Evolutionary conservation across 2,888 invertebrate species (phyloP), one percentile per base, ranked within the genome.

Genomic region (Pocota personata): DNA sequence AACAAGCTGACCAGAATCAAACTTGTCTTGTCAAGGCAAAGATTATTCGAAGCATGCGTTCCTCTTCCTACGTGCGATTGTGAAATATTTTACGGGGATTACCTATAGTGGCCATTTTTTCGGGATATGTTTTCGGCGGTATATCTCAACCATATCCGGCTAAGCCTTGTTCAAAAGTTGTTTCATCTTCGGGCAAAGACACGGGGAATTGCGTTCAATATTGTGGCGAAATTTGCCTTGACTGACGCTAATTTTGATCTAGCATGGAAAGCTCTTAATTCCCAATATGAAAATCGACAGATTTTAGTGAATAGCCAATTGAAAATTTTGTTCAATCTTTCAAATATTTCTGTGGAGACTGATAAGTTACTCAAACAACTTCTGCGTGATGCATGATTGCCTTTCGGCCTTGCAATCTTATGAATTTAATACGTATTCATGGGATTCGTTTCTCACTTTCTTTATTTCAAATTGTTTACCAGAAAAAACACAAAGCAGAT

Each of bases 331-430:
- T 24, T 71, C 0, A 71, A 48, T 24, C 21, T 71, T 46, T 8
- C 58, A 0, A n/a, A 24, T 10, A 48, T 2, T 5, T 3, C 16
- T 1, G 19, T 50, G 16, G n/a, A n/a, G n/a, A n/a, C n/a, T n/a
- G n/a, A n/a, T n/a, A n/a, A n/a, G n/a, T n/a, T n/a, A n/a, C n/a
- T 62, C 2, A 73, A 73, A 12, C 73, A 52, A 37, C 14, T 73
- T 16, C 27, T 40, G 40, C 7, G 60, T 3, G 27, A 62, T 14
- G 52, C 62, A 21, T 19, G 73, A 73, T 19, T 73, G 73, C 37
- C 52, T 73, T n/a, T 50, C 30, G 10, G 60, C 27, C 32, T 27
- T 72, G 19, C 10, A 10, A 16, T 50, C 73, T 4, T 37, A 73
- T 14, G 73, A 50, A 37, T 52, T 62, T 19, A 5, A 62, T 10